phyloP scores from a whole-genome alignment of 2,888 invertebrate genomes.

The Lepidocyrtinus sp. region DNA sequence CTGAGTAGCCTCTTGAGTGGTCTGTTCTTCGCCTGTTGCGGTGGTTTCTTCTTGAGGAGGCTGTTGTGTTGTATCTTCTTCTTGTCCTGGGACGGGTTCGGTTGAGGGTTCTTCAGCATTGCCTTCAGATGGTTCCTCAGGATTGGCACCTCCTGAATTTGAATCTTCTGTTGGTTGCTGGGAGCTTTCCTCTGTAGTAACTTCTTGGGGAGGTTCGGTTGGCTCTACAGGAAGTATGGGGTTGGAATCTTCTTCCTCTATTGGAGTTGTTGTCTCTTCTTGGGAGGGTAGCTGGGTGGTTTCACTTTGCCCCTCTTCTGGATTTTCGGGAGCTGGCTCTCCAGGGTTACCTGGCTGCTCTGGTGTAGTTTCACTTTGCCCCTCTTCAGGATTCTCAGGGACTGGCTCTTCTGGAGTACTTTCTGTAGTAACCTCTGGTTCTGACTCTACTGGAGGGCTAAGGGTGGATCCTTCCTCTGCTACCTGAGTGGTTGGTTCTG shows the following conservation, averaged over 20 bases:
- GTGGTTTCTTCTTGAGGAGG: conserved; percentile 1
- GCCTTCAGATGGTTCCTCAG: neutral
- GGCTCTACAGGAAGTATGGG: too few relatives aligned
- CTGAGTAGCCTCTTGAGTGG: neutral
- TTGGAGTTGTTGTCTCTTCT: conserved; percentile 7
- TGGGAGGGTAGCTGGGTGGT: too few relatives aligned
- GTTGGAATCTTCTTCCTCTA: neutral
- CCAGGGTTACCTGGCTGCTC: neutral
- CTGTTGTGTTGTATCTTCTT: conserved; percentile 18
- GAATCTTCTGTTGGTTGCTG: conserved; percentile 1
- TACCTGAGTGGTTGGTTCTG: conserved; percentile 6
- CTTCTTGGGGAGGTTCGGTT: too few relatives aligned
- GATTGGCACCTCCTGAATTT: neutral
- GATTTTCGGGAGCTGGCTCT: too few relatives aligned
- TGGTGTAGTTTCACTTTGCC: neutral
- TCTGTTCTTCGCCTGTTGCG: neutral
- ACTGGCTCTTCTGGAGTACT: neutral
- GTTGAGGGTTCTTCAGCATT: neutral
- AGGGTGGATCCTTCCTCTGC: neutral
- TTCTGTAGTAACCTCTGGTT: too few relatives aligned
- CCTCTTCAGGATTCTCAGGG: neutral
- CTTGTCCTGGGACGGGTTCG: neutral
- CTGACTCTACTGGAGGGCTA: too few relatives aligned
- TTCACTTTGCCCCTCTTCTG: too few relatives aligned
- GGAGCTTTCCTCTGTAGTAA: neutral